Base-by-base conservation (phyloP, 1,140 invertebrate genomes). In the Dolichoris vasculosae region DNA sequence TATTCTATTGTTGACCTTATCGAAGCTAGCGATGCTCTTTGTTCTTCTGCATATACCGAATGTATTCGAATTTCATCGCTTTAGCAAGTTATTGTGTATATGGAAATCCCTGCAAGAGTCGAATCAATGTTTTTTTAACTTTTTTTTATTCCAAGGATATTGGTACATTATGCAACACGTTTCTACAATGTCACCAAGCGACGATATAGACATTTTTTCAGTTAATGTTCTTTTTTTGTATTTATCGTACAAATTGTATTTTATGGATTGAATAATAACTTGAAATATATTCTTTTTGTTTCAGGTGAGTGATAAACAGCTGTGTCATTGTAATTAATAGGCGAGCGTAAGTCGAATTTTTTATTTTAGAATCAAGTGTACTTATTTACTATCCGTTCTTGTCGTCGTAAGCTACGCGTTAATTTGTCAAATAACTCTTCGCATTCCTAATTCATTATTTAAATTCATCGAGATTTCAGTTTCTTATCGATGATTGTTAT, bases 1-100 rank as follows among this genome's bases (percentile, higher is more conserved):
- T 23, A 23, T 43, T 73, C 35, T 43, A 73, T 43, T 73, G 64
- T 73, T 73, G 69, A 43, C 69, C 69, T 73, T 73, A 38, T 67
- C 69, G n/a, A 73, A 7, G 69, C 9, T 40, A 40, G 23, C 20
- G 35, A 73, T 26, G 69, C 38, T 40, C 35, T 73, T 73, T 73
- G 69, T 73, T 43, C 69, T 73, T 43, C 8, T 43, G 17, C 20
- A 73, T 43, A 6, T 43, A 20, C 69, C 38, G 23, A 2, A 35
- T 73, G 23, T n/a, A 73, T 38, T 73, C 7, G 69, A 38, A 38
- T 73, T 38, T 38, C 35, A 73, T 73, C n/a, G 11, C 15, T 40
- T 73, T 38, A 4, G 69, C 69, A 73, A 73, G 8, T 43, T 73
- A 73, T 40, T 73, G 35, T 26, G 23, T 30, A 26, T 73, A 73